phyloP scores from a whole-genome alignment of 2,888 invertebrate species.

The Steromphala cineraria region DNA sequence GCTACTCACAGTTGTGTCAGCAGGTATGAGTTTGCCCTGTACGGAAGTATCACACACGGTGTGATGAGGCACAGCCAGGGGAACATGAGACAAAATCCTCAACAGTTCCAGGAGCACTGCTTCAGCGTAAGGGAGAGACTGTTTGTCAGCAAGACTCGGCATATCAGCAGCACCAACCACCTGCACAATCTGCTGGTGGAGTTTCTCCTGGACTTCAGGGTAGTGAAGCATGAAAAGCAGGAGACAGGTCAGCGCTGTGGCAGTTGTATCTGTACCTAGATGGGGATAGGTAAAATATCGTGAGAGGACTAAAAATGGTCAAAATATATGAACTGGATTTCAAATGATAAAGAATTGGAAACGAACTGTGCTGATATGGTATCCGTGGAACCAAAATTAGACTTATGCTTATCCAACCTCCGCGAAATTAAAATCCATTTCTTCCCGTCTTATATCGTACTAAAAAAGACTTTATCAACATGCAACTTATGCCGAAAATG shows the following conservation, averaged over 20 bases:
- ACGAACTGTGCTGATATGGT: no score
- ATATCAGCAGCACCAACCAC: slow-evolving; percentile 38
- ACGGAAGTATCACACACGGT: slow-evolving; percentile 55
- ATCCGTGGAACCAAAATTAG: no score
- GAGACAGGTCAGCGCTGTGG: slow-evolving; percentile 62
- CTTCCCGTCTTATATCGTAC: no score
- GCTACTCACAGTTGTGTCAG: slow-evolving; percentile 53
- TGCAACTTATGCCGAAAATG: no score
- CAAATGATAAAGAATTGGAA: no score
- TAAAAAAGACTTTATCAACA: no score
- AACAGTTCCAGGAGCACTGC: slow-evolving; percentile 46
- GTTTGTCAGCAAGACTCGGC: slow-evolving; percentile 46
- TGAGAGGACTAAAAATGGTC: no score
- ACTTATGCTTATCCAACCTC: no score
- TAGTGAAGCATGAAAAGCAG: slow-evolving; percentile 57
- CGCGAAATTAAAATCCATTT: no score
- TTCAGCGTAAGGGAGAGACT: slow-evolving; percentile 48
- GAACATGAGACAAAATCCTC: slow-evolving; percentile 59
- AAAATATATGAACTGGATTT: no score
- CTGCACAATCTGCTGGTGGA: slow-evolving; percentile 55
- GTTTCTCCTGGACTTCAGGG: slow-evolving; percentile 55
- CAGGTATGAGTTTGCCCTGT: slow-evolving; percentile 48
- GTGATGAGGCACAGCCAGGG: slow-evolving; percentile 62
- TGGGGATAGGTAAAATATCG: not conserved
- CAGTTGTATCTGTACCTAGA: slow-evolving; percentile 68